Base-by-base conservation (phyloP, 2,113 vertebrate genomes). In the Scolopax mira region DNA sequence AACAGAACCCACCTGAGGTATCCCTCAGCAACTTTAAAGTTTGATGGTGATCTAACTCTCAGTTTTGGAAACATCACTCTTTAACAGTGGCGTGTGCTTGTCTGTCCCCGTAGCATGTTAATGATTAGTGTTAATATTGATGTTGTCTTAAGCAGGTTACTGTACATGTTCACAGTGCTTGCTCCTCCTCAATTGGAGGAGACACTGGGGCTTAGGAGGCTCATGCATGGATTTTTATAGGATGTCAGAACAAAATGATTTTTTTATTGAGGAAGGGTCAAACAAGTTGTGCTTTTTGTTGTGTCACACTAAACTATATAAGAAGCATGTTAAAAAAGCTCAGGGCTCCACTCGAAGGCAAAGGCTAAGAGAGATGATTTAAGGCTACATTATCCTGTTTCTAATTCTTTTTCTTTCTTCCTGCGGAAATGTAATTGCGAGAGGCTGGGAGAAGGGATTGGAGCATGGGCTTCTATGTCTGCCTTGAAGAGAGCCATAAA, bases 321-420 rank as follows among this genome's bases (percentile, higher is more conserved):
- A 98, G 90, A 74, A 90, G 83, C 78, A 83, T 24, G 82, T 97
- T 97, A 94, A 96, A 97, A 97, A 98, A 97, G 93, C 85, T 91
- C 70, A 86, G 91, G 74, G 91, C 90, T 95, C 88, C 71, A 84
- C 84, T 97, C 85, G 84, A 96, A 98, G 96, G 94, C 94, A 96
- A 97, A 96, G 93, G 95, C 93, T 97, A 67, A 52, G 95, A 96
- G 93, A 94, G 91, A 97, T 98, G 98, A 98, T 98, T 99, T 98
- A 98, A 97, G 94, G 96, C 98, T 98, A 94, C 97, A 97, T 98
- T 98, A 98, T 98, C 98, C 98, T 98, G 98, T 98, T 98, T 98
- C 98, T 98, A 98, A 98, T 98, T 98, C 98, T 96, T 98, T 97
- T 90, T 97, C 98, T 98, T 98, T 98, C 98, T 98, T 98, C 98